Evolutionary conservation across 2,888 invertebrate genomes (phyloP).

Genomic region (Tachina grossa): DNA sequence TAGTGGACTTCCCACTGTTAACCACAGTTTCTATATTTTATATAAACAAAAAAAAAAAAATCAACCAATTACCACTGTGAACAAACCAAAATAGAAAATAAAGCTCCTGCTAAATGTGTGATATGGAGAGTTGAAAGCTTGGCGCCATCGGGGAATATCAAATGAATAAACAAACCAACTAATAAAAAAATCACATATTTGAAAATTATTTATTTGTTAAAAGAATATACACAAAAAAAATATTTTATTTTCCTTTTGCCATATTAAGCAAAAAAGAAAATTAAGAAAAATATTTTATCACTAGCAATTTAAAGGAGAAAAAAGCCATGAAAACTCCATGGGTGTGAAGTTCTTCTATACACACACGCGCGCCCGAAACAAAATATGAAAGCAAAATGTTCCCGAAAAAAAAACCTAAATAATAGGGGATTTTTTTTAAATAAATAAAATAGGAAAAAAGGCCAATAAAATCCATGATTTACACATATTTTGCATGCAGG

Average conservation of each 20-base stretch:
- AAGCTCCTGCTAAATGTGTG: slow-evolving; percentile 33
- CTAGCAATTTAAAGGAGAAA: slow-evolving; percentile 24
- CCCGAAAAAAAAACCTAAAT: slow-evolving; percentile 22
- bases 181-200: slow-evolving; percentile 11
- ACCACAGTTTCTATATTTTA: not conserved
- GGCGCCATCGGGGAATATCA: slow-evolving; percentile 66
- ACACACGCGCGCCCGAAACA: not conserved
- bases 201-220: slow-evolving; percentile 33
- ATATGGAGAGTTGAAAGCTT: slow-evolving; percentile 64
- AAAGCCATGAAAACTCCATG: slow-evolving; percentile 57
- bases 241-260: not conserved
- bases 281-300: slow-evolving; percentile 43
- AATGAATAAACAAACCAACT: slow-evolving; percentile 45
- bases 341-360: slow-evolving; percentile 41
- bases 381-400: not conserved
- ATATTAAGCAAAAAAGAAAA: slow-evolving; percentile 18
- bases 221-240: slow-evolving; percentile 5
- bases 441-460: slow-evolving; percentile 36
- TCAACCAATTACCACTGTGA: slow-evolving; percentile 2
- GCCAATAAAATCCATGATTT: slow-evolving; percentile 65
- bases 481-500: slow-evolving; percentile 59
- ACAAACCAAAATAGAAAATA: not conserved
- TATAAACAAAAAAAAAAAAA: not conserved
- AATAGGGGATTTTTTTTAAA: slow-evolving; percentile 58
- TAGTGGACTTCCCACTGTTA: slow-evolving; percentile 6